Evolutionary conservation across 2,797 vertebrate species (phyloP).

Genomic region (Zalophus californianus): DNA sequence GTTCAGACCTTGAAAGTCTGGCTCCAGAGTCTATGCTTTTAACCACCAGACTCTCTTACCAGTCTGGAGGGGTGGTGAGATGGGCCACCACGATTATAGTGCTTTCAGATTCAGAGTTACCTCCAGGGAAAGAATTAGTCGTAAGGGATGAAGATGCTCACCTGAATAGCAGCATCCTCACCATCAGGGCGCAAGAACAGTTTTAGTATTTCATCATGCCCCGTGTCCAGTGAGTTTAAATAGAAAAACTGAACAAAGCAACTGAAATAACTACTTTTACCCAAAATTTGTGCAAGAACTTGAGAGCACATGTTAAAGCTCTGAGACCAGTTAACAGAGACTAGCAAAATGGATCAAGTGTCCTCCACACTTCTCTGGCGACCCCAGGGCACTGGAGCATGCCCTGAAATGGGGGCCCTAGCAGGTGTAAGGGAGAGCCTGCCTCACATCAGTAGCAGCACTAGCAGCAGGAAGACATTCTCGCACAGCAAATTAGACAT

Average conservation of each 20-base stretch:
- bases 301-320: background rate
- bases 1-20: background rate
- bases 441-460: too few species aligned
- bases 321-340: background rate
- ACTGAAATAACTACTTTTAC: background rate
- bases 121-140: background rate
- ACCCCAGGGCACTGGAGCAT: background rate
- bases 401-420: rapidly evolving
- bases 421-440: background rate
- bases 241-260: background rate
- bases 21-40: background rate
- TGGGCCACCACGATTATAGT: background rate
- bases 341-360: rapidly evolving
- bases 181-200: background rate
- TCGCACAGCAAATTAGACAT: too few species aligned
- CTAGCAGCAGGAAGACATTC: too few species aligned
- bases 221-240: background rate
- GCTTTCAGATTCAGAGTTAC: background rate
- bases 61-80: background rate
- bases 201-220: background rate
- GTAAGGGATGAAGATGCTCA: background rate
- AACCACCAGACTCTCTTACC: background rate
- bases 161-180: background rate
- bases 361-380: background rate
- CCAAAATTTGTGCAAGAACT: background rate